Conservation (phyloP, 1,140 invertebrate genomes). For the Tetragnatha versicolor region DNA sequence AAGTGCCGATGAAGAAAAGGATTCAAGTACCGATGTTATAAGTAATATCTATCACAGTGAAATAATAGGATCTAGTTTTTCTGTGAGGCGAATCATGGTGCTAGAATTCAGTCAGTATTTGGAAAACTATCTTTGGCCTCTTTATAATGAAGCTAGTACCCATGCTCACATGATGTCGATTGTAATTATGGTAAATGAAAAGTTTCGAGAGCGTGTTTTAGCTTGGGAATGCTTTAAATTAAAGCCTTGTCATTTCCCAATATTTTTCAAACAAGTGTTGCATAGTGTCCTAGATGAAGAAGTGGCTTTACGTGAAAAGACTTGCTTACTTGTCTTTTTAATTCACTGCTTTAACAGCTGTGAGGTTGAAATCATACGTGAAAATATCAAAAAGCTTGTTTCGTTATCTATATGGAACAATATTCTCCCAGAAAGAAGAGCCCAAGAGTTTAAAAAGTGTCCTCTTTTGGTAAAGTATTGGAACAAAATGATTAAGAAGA, state of each 20-base stretch:
- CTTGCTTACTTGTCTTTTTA: constrained; percentile 86
- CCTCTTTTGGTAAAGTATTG: constrained; percentile 93
- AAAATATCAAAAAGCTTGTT: constrained; percentile 90
- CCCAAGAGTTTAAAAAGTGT: constrained; percentile 83
- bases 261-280: constrained; percentile 88
- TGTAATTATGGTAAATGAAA: constrained; percentile 97
- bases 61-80: constrained; percentile 77
- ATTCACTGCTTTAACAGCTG: constrained; percentile 95
- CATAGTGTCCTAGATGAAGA: constrained; percentile 70
- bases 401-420: constrained; percentile 94
- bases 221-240: constrained; percentile 94
- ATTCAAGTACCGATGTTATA: constrained; percentile 69
- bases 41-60: constrained; percentile 84
- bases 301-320: constrained; percentile 76
- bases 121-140: constrained; percentile 97
- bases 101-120: constrained; percentile 97
- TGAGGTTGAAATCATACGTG: constrained; percentile 82
- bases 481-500: constrained; percentile 86
- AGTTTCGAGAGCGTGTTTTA: constrained; percentile 93
- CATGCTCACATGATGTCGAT: constrained; percentile 92
- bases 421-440: constrained; percentile 80
- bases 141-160: constrained; percentile 71
- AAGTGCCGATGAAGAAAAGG: constrained; percentile 75
- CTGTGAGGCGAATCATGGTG: constrained; percentile 89
- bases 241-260: constrained; percentile 79